phyloP scores from a whole-genome alignment of 2,797 vertebrate genomes.

The Cyprinodon diabolis region DNA sequence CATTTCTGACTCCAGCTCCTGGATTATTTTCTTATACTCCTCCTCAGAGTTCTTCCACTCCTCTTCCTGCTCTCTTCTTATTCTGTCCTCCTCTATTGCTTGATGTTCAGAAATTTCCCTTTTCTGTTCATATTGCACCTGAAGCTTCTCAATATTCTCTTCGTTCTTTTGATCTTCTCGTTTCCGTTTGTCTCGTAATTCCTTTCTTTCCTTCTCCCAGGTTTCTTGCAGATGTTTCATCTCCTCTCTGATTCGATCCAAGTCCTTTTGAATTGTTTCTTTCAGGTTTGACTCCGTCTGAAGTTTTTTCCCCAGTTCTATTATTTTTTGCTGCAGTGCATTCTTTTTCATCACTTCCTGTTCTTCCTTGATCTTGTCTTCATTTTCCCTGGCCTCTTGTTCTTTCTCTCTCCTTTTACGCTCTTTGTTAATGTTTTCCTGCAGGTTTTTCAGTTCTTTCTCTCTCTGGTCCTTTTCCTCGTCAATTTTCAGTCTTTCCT shows the following conservation, averaged over 20 bases:
- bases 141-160: not conserved
- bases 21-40: not conserved
- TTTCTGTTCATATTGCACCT: not conserved
- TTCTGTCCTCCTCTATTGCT: not conserved
- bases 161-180: not conserved
- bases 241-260: not conserved
- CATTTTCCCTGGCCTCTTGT: constrained; percentile 1
- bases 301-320: not conserved
- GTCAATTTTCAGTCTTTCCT: not conserved
- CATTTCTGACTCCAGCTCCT: not conserved
- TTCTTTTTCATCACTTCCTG: not conserved
- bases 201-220: not conserved
- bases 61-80: not conserved
- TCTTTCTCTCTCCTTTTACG: constrained; percentile 69
- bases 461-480: fast-evolving
- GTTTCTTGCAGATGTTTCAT: not conserved
- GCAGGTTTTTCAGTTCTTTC: not conserved
- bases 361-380: not conserved
- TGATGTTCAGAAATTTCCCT: not conserved
- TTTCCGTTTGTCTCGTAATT: not conserved
- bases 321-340: fast-evolving
- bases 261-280: not conserved
- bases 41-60: not conserved
- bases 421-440: not conserved
- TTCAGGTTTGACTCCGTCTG: too few species aligned